phyloP scores from a whole-genome alignment of 1,140 invertebrate genomes.

The Calliopsis andreniformis region DNA sequence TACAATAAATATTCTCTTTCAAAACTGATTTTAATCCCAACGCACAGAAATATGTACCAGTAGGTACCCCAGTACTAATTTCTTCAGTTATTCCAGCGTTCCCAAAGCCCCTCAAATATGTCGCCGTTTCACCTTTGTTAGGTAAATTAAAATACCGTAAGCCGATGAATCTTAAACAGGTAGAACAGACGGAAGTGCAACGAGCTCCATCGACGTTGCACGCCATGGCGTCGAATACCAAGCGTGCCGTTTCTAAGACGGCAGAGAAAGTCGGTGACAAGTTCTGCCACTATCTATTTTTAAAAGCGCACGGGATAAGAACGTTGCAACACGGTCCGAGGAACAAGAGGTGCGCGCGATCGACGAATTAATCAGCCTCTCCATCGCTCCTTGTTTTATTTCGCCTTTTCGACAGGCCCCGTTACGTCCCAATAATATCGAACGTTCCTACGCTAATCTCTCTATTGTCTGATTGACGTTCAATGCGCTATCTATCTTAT shows the following conservation, averaged over 20 bases:
- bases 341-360: background rate
- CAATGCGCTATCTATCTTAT: background rate
- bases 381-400: background rate
- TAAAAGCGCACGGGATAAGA: constrained; percentile 10
- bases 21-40: too few relatives aligned
- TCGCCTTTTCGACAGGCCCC: background rate
- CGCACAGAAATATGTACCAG: too few relatives aligned
- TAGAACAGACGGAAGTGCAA: constrained; percentile 20
- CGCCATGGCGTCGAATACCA: constrained; percentile 17
- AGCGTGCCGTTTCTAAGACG: constrained; percentile 23
- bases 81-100: too few relatives aligned
- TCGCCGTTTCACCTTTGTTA: background rate
- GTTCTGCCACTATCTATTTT: constrained; percentile 32
- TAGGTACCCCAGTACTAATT: too few relatives aligned
- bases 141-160: background rate
- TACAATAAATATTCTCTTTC: too few relatives aligned
- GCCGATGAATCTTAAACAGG: background rate
- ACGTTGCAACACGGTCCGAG: constrained; percentile 3
- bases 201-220: constrained; percentile 7
- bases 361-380: constrained; percentile 18
- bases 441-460: background rate
- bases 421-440: background rate
- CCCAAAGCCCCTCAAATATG: too few relatives aligned
- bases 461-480: background rate
- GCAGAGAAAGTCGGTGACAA: constrained; percentile 43